Percentiles rank a stretch among this genome's conserved stretches.
Conservation (phyloP, 2,888 invertebrate genomes). For the Poecilus cupreus region DNA sequence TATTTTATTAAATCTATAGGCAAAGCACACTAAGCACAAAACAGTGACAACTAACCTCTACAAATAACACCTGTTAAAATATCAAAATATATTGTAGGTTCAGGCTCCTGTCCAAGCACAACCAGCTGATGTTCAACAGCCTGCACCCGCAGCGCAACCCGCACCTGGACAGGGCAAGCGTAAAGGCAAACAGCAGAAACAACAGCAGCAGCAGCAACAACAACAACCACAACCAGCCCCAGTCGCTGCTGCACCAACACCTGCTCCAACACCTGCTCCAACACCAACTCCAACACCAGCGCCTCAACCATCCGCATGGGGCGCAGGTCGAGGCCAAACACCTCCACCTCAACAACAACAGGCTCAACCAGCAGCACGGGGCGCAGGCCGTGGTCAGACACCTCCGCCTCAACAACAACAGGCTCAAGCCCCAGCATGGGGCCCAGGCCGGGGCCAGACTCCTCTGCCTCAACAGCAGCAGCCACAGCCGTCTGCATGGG, state of each 20-base stretch:
- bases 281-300: neutral
- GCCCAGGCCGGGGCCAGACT: conserved; percentile 13
- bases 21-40: too few species aligned
- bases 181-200: conserved; percentile 45
- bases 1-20: too few species aligned
- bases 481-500: conserved; percentile 57
- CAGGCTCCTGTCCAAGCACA: neutral
- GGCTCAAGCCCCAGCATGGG: neutral
- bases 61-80: too few species aligned
- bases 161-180: conserved; percentile 17
- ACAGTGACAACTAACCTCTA: too few species aligned
- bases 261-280: neutral
- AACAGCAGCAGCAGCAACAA: conserved; percentile 31
- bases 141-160: neutral
- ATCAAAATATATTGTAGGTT: neutral
- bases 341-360: conserved; percentile 48
- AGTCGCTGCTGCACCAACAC: conserved; percentile 4
- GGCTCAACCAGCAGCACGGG: conserved; percentile 44
- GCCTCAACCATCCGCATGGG: conserved; percentile 43
- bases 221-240: conserved; percentile 52
- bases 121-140: conserved; percentile 18
- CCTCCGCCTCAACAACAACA: neutral
- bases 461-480: conserved; percentile 1
- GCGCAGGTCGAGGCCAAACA: conserved; percentile 37
- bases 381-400: conserved; percentile 25